Evolutionary conservation across 2,113 vertebrate species (phyloP).

Genomic region (Nothoprocta perdicaria): DNA sequence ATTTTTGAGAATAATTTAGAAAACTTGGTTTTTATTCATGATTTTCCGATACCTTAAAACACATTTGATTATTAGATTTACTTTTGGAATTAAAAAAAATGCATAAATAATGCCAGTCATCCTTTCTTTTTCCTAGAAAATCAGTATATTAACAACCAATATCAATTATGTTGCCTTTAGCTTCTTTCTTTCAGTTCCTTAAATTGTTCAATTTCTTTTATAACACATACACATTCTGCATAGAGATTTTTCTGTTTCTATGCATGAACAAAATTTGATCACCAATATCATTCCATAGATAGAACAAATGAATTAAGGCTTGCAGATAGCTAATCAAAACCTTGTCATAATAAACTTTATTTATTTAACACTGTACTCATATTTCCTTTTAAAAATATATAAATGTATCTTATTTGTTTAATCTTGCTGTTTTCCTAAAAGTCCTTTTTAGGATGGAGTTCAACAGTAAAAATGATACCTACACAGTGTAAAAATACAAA

Average conservation of each 20-base stretch:
- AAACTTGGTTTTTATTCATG: not conserved
- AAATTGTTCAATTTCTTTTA: not conserved
- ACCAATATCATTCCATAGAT: not conserved
- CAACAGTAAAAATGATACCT: not conserved
- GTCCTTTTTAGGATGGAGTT: not conserved
- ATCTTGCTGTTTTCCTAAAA: not conserved
- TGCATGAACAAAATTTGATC: not conserved
- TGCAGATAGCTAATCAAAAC: slow-evolving; percentile 16
- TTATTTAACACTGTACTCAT: not conserved
- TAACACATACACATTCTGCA: not conserved
- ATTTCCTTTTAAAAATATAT: not conserved
- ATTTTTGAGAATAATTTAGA: not conserved
- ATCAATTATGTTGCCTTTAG: not conserved
- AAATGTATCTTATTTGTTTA: not conserved
- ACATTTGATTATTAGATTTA: not conserved
- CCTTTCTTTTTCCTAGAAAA: not conserved
- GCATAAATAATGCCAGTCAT: not conserved
- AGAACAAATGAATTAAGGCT: slow-evolving; percentile 11
- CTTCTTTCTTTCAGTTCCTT: slow-evolving; percentile 9
- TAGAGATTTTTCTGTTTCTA: slow-evolving; percentile 11
- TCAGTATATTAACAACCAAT: not conserved
- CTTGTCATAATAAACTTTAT: not conserved
- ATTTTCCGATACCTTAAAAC: not conserved
- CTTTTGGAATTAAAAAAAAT: not conserved
- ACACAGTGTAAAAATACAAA: not conserved